Percentiles rank a stretch among this genome's conserved stretches.
Conservation (phyloP, 1,140 invertebrate species). For the Cardiocondyla obscurior region DNA sequence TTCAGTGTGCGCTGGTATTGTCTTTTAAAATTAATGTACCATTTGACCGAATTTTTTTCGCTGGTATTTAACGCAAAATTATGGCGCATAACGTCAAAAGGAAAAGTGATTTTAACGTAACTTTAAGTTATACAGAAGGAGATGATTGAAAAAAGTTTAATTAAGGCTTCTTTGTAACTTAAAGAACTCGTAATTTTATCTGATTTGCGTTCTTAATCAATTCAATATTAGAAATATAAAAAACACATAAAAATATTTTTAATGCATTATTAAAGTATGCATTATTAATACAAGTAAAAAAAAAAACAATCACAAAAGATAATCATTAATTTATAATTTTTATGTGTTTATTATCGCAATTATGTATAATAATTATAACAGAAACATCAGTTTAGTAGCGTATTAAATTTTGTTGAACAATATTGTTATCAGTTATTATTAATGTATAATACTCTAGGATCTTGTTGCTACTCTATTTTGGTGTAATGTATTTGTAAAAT, state of each 20-base stretch:
- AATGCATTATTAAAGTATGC: background rate
- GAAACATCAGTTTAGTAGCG: background rate
- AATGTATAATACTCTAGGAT: background rate
- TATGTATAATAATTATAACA: background rate
- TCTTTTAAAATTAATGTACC: slow-evolving; percentile 32
- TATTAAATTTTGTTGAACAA: background rate
- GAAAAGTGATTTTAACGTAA: slow-evolving; percentile 37
- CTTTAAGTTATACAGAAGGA: background rate
- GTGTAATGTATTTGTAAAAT: background rate
- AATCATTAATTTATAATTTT: slow-evolving; percentile 1
- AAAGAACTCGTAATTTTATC: slow-evolving; percentile 3
- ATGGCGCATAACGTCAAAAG: background rate
- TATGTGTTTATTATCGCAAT: background rate
- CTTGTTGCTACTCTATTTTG: slow-evolving; percentile 3
- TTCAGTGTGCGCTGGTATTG: background rate
- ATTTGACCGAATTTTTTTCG: slow-evolving; percentile 42
- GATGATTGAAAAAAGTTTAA: slow-evolving; percentile 54
- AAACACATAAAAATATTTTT: background rate
- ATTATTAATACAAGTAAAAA: background rate
- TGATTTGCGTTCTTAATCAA: slow-evolving; percentile 13
- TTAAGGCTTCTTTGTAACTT: slow-evolving; percentile 19
- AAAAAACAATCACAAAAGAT: background rate
- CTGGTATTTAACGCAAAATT: slow-evolving; percentile 30
- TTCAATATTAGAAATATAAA: background rate
- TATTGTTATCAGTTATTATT: background rate